A percentile compares a stretch with the other conserved stretches of the same genome.
Conservation (phyloP, 1,140 invertebrate species). For the Olivierus martensii region DNA sequence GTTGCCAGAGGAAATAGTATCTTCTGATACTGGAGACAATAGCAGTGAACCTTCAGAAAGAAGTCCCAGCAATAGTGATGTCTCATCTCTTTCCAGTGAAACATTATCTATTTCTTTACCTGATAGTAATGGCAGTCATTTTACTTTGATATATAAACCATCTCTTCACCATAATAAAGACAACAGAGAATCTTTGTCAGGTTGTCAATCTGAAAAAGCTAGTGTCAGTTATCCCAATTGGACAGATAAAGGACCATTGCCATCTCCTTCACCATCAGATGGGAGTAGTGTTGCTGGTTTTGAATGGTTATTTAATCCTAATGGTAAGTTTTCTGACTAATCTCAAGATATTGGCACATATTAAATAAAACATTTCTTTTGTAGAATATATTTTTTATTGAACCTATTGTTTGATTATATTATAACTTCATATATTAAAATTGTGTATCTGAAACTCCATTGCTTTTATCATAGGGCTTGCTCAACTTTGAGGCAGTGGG, state of each 20-base stretch:
- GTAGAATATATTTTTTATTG: no score
- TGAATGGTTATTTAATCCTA: constrained; percentile 29
- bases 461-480: no score
- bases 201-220: not conserved
- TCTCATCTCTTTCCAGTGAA: constrained; percentile 16
- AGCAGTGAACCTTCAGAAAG: not conserved
- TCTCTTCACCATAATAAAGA: not conserved
- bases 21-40: not conserved
- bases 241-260: not conserved
- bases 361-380: no score
- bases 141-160: constrained; percentile 15
- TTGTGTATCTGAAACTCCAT: no score
- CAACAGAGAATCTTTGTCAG: not conserved
- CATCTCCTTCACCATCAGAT: constrained; percentile 13
- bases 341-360: no score
- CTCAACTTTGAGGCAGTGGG: no score
- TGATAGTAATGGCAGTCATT: constrained; percentile 18
- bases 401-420: no score
- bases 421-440: no score
- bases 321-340: constrained; percentile 26
- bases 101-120: constrained; percentile 16
- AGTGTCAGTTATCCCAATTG: no score
- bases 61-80: constrained; percentile 6
- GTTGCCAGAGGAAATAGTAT: no score
- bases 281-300: constrained; percentile 25